Conservation (phyloP, 2,888 invertebrate genomes). For the Thalpophila matura region DNA sequence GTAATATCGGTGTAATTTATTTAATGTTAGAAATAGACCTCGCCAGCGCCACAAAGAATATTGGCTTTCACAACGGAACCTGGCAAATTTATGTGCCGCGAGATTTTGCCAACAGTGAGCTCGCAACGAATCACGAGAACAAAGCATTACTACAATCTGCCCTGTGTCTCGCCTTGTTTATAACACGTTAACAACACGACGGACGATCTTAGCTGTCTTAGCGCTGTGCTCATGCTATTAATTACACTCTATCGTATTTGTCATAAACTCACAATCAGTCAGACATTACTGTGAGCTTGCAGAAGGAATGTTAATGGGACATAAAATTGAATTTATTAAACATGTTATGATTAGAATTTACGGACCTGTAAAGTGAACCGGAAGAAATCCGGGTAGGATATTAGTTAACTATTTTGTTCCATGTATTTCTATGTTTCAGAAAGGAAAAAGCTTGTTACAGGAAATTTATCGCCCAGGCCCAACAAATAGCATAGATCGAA, state of each 20-base stretch:
- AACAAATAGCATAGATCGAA: conserved; percentile 5
- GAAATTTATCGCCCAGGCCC: conserved; percentile 21
- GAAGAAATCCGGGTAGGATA: no score
- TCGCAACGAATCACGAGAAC: conserved; percentile 79
- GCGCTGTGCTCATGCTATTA: conserved; percentile 40
- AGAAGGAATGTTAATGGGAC: conserved; percentile 24
- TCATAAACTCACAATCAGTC: conserved; percentile 49
- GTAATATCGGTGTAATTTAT: conserved; percentile 90
- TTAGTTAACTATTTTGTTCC: neutral
- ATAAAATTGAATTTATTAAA: conserved; percentile 37
- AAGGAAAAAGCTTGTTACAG: conserved; percentile 31
- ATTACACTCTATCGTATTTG: conserved; percentile 55
- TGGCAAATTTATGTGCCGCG: conserved; percentile 87
- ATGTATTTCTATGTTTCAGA: conserved; percentile 23
- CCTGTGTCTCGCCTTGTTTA: conserved; percentile 54
- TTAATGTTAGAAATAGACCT: conserved; percentile 90
- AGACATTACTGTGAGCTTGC: conserved; percentile 10
- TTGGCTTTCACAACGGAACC: conserved; percentile 90
- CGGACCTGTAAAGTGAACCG: conserved; percentile 4
- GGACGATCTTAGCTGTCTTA: conserved; percentile 40
- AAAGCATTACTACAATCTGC: conserved; percentile 72
- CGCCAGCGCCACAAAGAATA: conserved; percentile 88
- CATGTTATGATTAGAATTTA: conserved; percentile 15
- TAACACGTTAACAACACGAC: conserved; percentile 55
- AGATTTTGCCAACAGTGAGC: conserved; percentile 83